Conservation (phyloP, 2,888 invertebrate species). For the Dione juno region DNA sequence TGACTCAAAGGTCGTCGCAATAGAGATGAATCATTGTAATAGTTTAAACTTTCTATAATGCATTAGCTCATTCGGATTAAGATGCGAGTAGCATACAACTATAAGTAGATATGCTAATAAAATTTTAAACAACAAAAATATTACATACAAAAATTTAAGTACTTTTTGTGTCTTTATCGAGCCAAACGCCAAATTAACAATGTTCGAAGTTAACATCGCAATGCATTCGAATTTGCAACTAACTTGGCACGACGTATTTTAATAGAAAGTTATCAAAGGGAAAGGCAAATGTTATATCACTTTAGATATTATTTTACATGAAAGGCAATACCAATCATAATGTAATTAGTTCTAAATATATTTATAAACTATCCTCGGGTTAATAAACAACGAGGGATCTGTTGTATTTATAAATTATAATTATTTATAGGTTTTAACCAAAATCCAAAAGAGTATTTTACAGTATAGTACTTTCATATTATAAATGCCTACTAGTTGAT, state of each 20-base stretch:
- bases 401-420: not conserved
- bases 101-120: too few species aligned
- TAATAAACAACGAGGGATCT: not conserved
- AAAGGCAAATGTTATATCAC: constrained; percentile 8
- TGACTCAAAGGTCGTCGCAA: not conserved
- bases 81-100: too few species aligned
- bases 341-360: not conserved
- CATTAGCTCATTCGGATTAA: not conserved
- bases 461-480: not conserved
- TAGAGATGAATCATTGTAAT: not conserved
- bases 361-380: not conserved
- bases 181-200: too few species aligned
- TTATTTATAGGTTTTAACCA: not conserved
- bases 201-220: not conserved
- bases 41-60: not conserved
- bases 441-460: not conserved
- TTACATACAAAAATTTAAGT: too few species aligned
- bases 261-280: not conserved
- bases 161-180: too few species aligned
- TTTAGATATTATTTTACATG: constrained; percentile 7
- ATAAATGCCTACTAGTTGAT: not conserved
- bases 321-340: not conserved
- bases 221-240: not conserved
- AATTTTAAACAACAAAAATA: too few species aligned
- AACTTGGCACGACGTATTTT: not conserved